phyloP scores from a whole-genome alignment of 2,797 vertebrate species.

The Bradypus variegatus region DNA sequence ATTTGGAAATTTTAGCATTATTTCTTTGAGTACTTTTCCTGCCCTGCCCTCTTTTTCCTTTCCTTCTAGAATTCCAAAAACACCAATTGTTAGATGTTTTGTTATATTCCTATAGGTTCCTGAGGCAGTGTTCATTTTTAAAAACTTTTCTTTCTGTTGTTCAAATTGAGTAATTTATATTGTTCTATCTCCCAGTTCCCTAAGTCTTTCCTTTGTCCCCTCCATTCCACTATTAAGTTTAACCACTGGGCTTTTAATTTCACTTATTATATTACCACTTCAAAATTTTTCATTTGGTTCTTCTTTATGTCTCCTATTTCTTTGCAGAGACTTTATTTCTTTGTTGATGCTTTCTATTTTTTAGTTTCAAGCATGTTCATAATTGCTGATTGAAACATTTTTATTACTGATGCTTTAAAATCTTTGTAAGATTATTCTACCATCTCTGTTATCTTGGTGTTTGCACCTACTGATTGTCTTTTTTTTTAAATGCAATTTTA shows the following conservation, averaged over 20 bases:
- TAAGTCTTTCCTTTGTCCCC: not conserved
- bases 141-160: not conserved
- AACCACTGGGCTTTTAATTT: no score
- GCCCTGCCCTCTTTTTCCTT: not conserved
- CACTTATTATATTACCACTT: no score
- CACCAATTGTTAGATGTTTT: not conserved
- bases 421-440: not conserved
- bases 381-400: not conserved
- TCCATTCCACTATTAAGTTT: not conserved
- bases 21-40: not conserved
- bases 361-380: not conserved
- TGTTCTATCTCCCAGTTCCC: not conserved
- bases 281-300: no score
- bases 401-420: not conserved
- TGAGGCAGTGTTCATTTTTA: not conserved
- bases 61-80: not conserved
- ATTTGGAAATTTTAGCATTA: not conserved
- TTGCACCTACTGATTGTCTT: no score
- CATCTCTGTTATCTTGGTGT: not conserved
- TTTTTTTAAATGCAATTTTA: no score
- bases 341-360: not conserved
- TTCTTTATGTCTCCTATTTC: not conserved
- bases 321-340: not conserved
- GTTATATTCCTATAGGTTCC: not conserved
- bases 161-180: not conserved